A percentile compares a stretch with the other conserved stretches of the same genome.
phyloP scores from a whole-genome alignment of 2,888 invertebrate genomes.

The Acronicta psi region DNA sequence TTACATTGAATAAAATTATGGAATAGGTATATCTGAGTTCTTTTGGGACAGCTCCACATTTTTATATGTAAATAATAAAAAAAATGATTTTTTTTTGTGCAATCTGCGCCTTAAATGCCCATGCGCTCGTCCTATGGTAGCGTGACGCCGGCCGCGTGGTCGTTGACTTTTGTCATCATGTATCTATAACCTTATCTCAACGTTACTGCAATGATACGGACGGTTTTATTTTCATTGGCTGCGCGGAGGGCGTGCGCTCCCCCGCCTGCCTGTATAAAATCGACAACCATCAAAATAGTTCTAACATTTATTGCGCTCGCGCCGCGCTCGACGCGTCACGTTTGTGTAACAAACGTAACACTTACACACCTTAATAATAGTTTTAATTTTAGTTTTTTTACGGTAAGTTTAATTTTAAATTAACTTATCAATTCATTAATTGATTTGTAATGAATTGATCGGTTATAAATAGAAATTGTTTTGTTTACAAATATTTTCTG shows the following conservation, averaged over 20 bases:
- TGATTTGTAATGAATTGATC: conserved; percentile 21
- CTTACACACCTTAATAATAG: conserved; percentile 43
- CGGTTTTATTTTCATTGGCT: conserved; percentile 78
- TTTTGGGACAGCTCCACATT: background rate
- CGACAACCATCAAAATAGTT: conserved; percentile 50
- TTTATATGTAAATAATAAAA: conserved; percentile 5
- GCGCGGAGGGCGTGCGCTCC: conserved; percentile 80
- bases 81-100: background rate
- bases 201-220: conserved; percentile 58
- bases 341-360: conserved; percentile 50
- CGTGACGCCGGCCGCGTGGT: conserved; percentile 73
- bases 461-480: conserved; percentile 5
- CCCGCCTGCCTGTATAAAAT: conserved; percentile 77
- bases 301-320: conserved; percentile 65
- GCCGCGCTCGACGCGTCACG: conserved; percentile 63
- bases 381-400: conserved; percentile 36
- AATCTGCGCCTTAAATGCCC: conserved; percentile 74
- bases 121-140: conserved; percentile 77
- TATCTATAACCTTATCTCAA: conserved; percentile 58
- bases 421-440: conserved; percentile 24
- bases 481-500: background rate
- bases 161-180: conserved; percentile 70
- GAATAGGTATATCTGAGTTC: too few relatives aligned
- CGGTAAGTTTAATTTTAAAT: conserved; percentile 43
- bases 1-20: too few relatives aligned